Evolutionary conservation across 2,113 vertebrate genomes (phyloP), one percentile per base, ranked within the genome.

Genomic region (Lampris megalopsis): DNA sequence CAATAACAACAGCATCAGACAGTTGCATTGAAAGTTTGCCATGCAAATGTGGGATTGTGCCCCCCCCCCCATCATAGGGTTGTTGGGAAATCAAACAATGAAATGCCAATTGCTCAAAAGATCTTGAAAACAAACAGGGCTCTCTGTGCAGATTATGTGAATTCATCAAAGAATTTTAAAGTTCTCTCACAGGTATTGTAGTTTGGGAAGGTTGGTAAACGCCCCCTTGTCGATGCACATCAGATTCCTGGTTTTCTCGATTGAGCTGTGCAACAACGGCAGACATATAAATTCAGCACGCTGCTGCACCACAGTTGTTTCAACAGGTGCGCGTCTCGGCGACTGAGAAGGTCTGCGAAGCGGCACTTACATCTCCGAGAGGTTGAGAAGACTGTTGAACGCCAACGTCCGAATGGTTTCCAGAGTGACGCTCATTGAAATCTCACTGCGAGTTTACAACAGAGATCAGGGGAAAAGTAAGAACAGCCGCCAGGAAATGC

Each of bases 241-340:
- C 69, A 97, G 91, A 75, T 93, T 94, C 89, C 94, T 95, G 0
- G 94, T 95, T 84, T 96, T 97, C 87, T 95, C 92, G 86, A 97
- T 96, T 77, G 94, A 91, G 92, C 96, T 97, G 92, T 58, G 87
- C 90, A 52, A 43, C 90, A 52, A 57, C 6, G 45, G 8, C n/a
- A 9, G 65, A 10, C 40, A 62, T 47, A 38, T 0, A 50, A 62
- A 40, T n/a, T 62, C 0, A 53, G 24, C 24, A 50, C 3, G 1
- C 24, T 1, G 7, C 7, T 47, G 62, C n/a, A 37, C 24, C 6
- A 8, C 11, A 68, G 24, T 59, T 7, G 40, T 47, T 0, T 0
- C 59, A 3, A 62, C 9, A 38, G 13, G 41, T 41, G 52, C 24
- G 5, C 13, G 24, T 36, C 36, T 58, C 38, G 24, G 47, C 11